A percentile compares a stretch with the other conserved stretches of the same genome.
Conservation (phyloP, 2,113 vertebrate species). For the Urocolius indicus region DNA sequence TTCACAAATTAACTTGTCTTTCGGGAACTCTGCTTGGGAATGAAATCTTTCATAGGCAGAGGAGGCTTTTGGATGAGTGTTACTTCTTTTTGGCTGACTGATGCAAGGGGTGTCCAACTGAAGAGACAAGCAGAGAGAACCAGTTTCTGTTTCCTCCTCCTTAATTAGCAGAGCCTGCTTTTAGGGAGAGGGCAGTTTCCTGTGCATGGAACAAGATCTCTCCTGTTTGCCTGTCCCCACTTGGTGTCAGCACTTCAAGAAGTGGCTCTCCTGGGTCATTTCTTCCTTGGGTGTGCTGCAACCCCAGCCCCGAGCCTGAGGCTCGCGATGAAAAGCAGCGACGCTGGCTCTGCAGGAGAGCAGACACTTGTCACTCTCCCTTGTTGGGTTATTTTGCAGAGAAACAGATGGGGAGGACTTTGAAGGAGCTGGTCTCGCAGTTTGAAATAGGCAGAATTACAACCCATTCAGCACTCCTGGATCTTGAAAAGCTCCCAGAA, state of each 20-base stretch:
- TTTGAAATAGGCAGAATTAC: constrained; percentile 88
- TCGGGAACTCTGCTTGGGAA: background rate
- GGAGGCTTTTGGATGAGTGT: background rate
- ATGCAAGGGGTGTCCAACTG: background rate
- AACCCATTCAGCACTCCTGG: constrained; percentile 91
- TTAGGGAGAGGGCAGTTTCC: background rate
- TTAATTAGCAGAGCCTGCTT: background rate
- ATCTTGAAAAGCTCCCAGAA: constrained; percentile 88
- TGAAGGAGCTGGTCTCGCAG: constrained; percentile 86
- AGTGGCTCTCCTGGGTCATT: background rate
- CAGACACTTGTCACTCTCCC: rapidly evolving
- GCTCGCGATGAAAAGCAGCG: rapidly evolving
- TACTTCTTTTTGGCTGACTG: background rate
- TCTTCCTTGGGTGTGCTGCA: background rate
- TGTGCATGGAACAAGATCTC: background rate
- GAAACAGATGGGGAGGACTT: constrained; percentile 86
- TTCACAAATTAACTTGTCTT: background rate
- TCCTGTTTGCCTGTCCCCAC: background rate
- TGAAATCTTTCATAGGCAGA: background rate
- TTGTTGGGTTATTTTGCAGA: constrained; percentile 72
- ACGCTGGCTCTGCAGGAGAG: rapidly evolving
- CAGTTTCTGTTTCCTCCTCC: background rate
- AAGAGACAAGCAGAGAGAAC: background rate
- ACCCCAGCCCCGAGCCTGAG: background rate
- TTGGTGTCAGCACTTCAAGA: background rate